A percentile compares a stretch with the other conserved stretches of the same genome.
phyloP scores from a whole-genome alignment of 2,888 invertebrate genomes.

The Cryptus viduatorius region DNA sequence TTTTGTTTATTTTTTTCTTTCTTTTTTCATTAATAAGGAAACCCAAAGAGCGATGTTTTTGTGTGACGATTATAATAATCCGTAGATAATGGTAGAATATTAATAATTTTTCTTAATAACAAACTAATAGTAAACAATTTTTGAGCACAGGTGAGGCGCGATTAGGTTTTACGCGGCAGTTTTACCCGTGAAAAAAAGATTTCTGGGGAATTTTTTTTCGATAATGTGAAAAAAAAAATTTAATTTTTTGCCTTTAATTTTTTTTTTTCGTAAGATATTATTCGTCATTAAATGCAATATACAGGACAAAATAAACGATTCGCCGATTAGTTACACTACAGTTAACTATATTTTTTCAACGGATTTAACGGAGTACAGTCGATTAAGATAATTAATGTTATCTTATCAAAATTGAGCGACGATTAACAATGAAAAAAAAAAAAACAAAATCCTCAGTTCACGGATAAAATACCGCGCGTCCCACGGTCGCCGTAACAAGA shows the following conservation, averaged over 20 bases:
- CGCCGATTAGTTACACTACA: background rate
- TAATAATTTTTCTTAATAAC: slow-evolving; percentile 71
- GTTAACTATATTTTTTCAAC: slow-evolving; percentile 4
- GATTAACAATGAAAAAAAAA: slow-evolving; percentile 4
- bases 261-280: slow-evolving; percentile 21
- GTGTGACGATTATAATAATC: slow-evolving; percentile 69
- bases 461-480: slow-evolving; percentile 42
- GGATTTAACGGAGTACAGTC: background rate
- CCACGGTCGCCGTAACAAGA: slow-evolving; percentile 78
- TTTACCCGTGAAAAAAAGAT: slow-evolving; percentile 34
- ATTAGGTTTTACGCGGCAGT: slow-evolving; percentile 39
- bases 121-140: slow-evolving; percentile 83
- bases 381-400: slow-evolving; percentile 5
- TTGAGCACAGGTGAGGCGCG: slow-evolving; percentile 82
- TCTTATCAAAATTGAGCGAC: slow-evolving; percentile 7
- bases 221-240: slow-evolving; percentile 13
- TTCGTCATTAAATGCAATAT: slow-evolving; percentile 3
- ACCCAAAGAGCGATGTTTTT: slow-evolving; percentile 65
- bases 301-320: slow-evolving; percentile 11
- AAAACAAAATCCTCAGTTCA: slow-evolving; percentile 29
- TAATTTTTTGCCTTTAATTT: background rate
- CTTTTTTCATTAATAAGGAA: slow-evolving; percentile 46
- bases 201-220: slow-evolving; percentile 20
- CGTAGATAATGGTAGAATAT: slow-evolving; percentile 71
- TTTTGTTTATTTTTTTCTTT: background rate